Evolutionary conservation across 2,888 invertebrate species (phyloP).

Genomic region (Trissonchulus latispiculum): DNA sequence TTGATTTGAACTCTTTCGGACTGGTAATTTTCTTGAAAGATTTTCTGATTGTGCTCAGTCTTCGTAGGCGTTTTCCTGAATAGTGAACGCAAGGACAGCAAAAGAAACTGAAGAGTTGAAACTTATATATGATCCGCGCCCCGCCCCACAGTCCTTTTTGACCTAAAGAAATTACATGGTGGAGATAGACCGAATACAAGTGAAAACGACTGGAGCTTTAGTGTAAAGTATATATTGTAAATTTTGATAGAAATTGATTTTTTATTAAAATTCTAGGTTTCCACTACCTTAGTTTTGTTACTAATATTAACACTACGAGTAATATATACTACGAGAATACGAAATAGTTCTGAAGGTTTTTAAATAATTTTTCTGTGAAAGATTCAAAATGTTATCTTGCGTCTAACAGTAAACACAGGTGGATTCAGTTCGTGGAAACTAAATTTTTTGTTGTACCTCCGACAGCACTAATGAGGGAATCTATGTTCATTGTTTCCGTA

Average conservation of each 20-base stretch:
- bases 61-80: background rate
- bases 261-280: too few relatives aligned
- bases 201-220: background rate
- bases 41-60: background rate
- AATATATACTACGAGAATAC: too few relatives aligned
- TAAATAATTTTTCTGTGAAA: too few relatives aligned
- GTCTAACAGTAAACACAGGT: background rate
- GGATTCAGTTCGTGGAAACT: too few relatives aligned
- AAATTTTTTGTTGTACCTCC: conserved; percentile 22
- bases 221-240: too few relatives aligned
- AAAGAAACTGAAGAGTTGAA: conserved; percentile 21
- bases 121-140: conserved; percentile 19
- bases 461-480: conserved; percentile 22
- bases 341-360: too few relatives aligned
- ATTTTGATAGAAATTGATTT: too few relatives aligned
- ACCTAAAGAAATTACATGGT: background rate
- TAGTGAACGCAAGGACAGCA: conserved; percentile 23
- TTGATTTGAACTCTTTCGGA: too few relatives aligned
- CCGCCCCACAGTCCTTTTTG: conserved; percentile 22
- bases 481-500: conserved; percentile 19
- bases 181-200: background rate
- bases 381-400: too few relatives aligned
- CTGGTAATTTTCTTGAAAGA: too few relatives aligned
- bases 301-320: too few relatives aligned
- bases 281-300: too few relatives aligned